Base-by-base conservation (phyloP, 2,888 invertebrate genomes). In the Gandaritis pyraliata region DNA sequence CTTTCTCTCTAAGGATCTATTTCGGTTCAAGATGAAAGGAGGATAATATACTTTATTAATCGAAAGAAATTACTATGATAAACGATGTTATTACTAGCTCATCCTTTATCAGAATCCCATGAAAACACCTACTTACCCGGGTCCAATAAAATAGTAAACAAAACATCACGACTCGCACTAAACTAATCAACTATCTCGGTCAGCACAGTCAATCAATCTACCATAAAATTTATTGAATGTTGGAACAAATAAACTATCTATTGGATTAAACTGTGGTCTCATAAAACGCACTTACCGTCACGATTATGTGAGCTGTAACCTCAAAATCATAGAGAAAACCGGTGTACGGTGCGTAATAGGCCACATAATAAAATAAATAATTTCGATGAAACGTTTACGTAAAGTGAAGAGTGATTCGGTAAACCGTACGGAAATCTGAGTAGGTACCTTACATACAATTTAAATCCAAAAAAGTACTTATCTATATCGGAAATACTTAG, bases 171-270 rank as follows among this genome's bases (percentile, higher is more conserved):
- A 48, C 23, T 41, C 49, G 23, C 13, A 54, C 36, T 53, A 62
- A 58, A 58, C 29, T 56, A 59, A 64, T 64, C 59, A 53, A 53
- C 33, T 53, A 59, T 48, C 36, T 56, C 56, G 64, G 59, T 33
- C 64, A 55, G 45, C 58, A 41, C 59, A 57, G 56, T 59, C 56
- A 45, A 53, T 56, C 61, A 61, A 61, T 48, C 49, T 10, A 41
- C 12, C 48, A 56, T 60, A 64, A 57, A 59, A 15, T 51, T 43
- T 63, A 63, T 53, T 60, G 56, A 38, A 48, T 58, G 55, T n/a
- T 39, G 48, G 50, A 10, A 45, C 58, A 46, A 64, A 47, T 52
- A 58, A 54, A 56, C 55, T 56, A 64, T 59, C 45, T 46, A 52
- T 46, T 45, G 49, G 45, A 54, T 63, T 12, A 49, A 48, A 18